phyloP scores from a whole-genome alignment of 2,797 vertebrate genomes.

The Myotis planiceps region DNA sequence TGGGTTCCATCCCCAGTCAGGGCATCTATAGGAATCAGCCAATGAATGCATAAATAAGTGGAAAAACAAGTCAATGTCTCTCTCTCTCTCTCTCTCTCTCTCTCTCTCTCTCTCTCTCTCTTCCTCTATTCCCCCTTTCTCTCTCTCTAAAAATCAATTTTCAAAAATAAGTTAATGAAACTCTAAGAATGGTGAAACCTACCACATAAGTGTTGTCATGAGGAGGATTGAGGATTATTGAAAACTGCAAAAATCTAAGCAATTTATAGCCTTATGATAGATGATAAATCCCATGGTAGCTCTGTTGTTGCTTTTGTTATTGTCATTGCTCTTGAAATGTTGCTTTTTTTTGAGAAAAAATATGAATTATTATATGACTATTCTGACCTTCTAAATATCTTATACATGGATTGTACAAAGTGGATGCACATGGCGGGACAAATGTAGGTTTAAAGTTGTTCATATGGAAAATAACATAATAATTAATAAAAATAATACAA shows the following conservation, averaged over 20 bases:
- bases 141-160: not conserved
- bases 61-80: too few relatives aligned
- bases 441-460: not conserved
- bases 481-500: not conserved
- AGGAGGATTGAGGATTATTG: not conserved
- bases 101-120: too few relatives aligned
- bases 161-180: not conserved
- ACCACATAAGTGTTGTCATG: not conserved
- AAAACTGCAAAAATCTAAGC: not conserved
- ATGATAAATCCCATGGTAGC: not conserved
- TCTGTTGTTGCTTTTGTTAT: not conserved
- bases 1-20: not conserved
- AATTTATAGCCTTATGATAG: not conserved
- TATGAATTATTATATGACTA: not conserved
- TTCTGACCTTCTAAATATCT: not conserved
- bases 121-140: too few relatives aligned
- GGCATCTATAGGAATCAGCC: not conserved
- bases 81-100: too few relatives aligned
- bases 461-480: not conserved
- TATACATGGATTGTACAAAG: not conserved
- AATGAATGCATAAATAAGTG: not conserved
- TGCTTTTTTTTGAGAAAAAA: not conserved
- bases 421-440: not conserved
- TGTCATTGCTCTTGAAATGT: not conserved
- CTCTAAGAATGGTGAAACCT: not conserved